These are phyloP conservation scores for Podarcis muralis DNA, from an alignment of 2,113 vertebrate genomes.

Conservation along the genomic window DNA sequence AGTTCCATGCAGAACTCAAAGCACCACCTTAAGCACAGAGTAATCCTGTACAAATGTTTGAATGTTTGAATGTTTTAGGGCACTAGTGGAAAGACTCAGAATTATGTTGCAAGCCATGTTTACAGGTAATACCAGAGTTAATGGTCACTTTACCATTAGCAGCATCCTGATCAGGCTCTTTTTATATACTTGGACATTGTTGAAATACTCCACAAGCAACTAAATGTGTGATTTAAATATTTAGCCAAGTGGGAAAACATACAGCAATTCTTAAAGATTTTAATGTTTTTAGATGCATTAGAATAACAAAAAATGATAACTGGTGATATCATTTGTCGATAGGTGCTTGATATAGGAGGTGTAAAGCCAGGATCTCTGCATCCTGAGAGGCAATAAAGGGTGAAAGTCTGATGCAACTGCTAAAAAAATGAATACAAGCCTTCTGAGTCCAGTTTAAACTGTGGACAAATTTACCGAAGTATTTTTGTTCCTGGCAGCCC, in stretches of 20 bases:
- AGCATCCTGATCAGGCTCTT: neutral
- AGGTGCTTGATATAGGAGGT: neutral
- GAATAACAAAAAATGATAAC: neutral
- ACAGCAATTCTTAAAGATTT: neutral
- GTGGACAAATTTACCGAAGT: neutral
- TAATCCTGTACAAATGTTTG: too few relatives aligned
- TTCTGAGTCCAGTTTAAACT: neutral
- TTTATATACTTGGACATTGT: neutral
- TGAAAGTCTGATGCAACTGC: neutral
- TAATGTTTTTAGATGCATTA: neutral
- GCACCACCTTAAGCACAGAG: too few relatives aligned
- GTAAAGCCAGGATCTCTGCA: neutral
- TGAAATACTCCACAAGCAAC: neutral
- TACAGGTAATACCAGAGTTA: too few relatives aligned
- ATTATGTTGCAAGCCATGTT: too few relatives aligned
- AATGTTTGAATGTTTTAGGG: too few relatives aligned
- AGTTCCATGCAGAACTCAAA: too few relatives aligned
- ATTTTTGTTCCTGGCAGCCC: neutral
- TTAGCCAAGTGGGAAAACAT: neutral
- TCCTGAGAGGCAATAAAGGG: neutral
- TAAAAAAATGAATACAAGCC: neutral
- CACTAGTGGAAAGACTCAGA: too few relatives aligned
- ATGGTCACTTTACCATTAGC: neutral
- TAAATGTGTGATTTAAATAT: neutral
- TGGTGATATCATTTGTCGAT: neutral